Evolutionary conservation across 2,113 vertebrate species (phyloP), one percentile per base, ranked within the genome.

Genomic region (Todiramphus saurophagus): DNA sequence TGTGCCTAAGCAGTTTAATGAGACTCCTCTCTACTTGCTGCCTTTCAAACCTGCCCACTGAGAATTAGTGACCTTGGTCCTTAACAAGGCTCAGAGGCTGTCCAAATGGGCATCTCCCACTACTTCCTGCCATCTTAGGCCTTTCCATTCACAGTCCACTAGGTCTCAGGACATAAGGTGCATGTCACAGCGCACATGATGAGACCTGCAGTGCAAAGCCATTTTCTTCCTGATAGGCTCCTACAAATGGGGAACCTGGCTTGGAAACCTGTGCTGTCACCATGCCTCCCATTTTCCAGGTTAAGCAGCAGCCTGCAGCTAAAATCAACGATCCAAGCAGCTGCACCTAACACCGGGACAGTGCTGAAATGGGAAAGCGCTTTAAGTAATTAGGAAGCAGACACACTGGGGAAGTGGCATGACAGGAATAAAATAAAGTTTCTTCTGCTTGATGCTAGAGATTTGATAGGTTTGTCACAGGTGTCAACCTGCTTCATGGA

Each of bases 141-240:
- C 53, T 66, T 48, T 33, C 70, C 48, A 35, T 13, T 35, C n/a
- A 53, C 56, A 39, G 30, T 8, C 50, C 53, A 11, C 21, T 30
- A 64, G 24, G 21, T 14, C 55, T 60, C 35, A 19, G 3, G 14
- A 58, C 23, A 74, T 83, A 87, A 77, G 28, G 5, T n/a, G 13
- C 11, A 27, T n/a, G 63, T 27, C 31, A 31, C 35, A 53, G 48
- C n/a, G 53, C 21, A 51, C 20, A 5, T 0, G 0, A 50, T 1
- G 6, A 76, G 63, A 62, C 31, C 21, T 59, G 25, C 60, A 50
- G 46, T 7, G 16, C 30, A 41, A 89, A 23, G 33, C 25, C 19
- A 18, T 50, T 55, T 60, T 24, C 60, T 39, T 77, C 30, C 59
- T 19, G 8, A 3, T 18, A 1, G 0, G 31, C 9, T 80, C 28